Conservation (phyloP, 2,113 vertebrate species). For the Entomyzon cyanotis region DNA sequence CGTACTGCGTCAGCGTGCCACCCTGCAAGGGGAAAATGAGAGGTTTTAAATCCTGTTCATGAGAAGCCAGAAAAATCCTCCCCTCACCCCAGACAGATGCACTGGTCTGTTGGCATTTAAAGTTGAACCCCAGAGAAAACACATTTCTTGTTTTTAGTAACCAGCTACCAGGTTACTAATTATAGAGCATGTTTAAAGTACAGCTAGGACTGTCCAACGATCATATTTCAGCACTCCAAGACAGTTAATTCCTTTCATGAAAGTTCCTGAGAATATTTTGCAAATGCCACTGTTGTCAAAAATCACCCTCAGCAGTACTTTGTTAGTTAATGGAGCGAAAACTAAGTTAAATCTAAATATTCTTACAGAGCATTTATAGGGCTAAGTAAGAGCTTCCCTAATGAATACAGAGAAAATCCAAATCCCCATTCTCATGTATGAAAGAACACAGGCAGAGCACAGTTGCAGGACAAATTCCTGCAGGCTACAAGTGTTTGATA, state of each 20-base stretch:
- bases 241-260: not conserved
- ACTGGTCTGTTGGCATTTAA: not conserved
- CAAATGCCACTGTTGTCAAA: not conserved
- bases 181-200: not conserved
- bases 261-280: not conserved
- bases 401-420: not conserved
- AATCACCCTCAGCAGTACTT: not conserved
- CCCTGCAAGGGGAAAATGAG: slow-evolving; percentile 76
- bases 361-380: not conserved
- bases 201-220: not conserved
- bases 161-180: not conserved
- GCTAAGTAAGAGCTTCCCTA: not conserved
- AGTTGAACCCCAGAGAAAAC: not conserved
- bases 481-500: not conserved
- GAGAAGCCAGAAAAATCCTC: not conserved
- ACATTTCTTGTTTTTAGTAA: not conserved
- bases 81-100: not conserved
- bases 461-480: not conserved
- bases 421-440: not conserved
- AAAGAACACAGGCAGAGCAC: not conserved
- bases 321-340: not conserved
- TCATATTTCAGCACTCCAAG: not conserved
- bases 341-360: not conserved
- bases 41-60: not conserved
- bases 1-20: slow-evolving; percentile 93